These are phyloP conservation scores for Penaeus vannamei DNA, from an alignment of 1,140 invertebrate species.

Conservation along the genomic window DNA sequence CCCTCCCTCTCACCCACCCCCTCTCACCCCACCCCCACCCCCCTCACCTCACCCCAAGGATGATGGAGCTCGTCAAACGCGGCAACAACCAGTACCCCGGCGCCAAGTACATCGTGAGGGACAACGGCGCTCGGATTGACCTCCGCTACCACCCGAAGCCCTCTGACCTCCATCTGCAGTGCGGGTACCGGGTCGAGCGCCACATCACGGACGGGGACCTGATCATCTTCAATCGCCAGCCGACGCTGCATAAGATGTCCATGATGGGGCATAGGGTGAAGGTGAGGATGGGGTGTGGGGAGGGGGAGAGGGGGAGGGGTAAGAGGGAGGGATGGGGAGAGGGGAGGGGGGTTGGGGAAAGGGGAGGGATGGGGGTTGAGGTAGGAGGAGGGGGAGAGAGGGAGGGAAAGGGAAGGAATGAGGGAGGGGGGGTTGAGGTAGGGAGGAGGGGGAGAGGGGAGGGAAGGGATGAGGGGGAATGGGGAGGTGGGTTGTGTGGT, in stretches of 20 bases:
- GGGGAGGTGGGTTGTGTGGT: no score
- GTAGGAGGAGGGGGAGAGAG: no score
- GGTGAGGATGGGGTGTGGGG: constrained; percentile 71
- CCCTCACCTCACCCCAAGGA: constrained; percentile 71
- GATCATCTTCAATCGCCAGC: constrained; percentile 99
- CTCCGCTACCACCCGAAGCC: constrained; percentile 98
- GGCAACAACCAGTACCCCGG: constrained; percentile 99
- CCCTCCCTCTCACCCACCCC: background rate
- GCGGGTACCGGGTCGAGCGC: constrained; percentile 96
- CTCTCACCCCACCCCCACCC: background rate
- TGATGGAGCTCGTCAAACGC: constrained; percentile 95
- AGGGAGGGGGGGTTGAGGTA: no score
- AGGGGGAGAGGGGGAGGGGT: background rate
- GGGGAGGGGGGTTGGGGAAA: background rate
- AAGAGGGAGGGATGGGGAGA: background rate
- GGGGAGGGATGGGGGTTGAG: no score
- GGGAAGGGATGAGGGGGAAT: no score
- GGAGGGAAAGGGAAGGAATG: no score
- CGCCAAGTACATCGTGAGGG: constrained; percentile 98
- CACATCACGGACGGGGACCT: constrained; percentile 98
- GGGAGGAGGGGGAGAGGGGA: no score
- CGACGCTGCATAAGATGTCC: constrained; percentile 99
- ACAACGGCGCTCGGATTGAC: constrained; percentile 99
- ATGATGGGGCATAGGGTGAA: constrained; percentile 99
- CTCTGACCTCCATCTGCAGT: constrained; percentile 98